Percentiles rank a stretch among this genome's conserved stretches.
Conservation (phyloP, 2,113 vertebrate species). For the Lophius piscatorius region DNA sequence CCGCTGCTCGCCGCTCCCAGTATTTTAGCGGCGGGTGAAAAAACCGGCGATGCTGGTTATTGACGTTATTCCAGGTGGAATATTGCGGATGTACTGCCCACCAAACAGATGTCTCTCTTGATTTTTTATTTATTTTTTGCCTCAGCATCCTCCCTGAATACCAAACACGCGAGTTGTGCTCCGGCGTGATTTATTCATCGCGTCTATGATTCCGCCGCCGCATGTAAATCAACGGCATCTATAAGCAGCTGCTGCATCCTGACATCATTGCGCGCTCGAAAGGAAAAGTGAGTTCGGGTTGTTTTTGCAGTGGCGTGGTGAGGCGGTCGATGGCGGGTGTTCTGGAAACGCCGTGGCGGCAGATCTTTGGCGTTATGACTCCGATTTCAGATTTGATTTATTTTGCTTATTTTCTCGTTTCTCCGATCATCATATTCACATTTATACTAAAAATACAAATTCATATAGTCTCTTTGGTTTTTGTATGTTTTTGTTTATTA, state of each 20-base stretch:
- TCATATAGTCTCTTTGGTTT: too few relatives aligned
- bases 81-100: constrained; percentile 62
- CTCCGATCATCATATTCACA: too few relatives aligned
- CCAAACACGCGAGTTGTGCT: constrained; percentile 48
- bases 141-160: constrained; percentile 67
- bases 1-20: constrained; percentile 11
- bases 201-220: constrained; percentile 34
- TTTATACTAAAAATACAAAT: too few relatives aligned
- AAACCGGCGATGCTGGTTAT: constrained; percentile 49
- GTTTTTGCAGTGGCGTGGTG: constrained; percentile 8
- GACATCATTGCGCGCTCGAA: constrained; percentile 8
- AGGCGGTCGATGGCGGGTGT: constrained; percentile 35
- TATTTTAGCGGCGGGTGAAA: constrained; percentile 12
- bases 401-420: too few relatives aligned
- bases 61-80: constrained; percentile 71
- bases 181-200: constrained; percentile 65
- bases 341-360: too few relatives aligned
- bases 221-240: constrained; percentile 53
- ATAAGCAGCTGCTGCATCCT: constrained; percentile 29
- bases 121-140: constrained; percentile 77
- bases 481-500: too few relatives aligned
- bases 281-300: too few relatives aligned
- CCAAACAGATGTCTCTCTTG: constrained; percentile 75
- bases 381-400: too few relatives aligned
- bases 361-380: too few relatives aligned